These are phyloP conservation scores for Paracanthobrama guichenoti DNA, from an alignment of 2,113 vertebrate genomes.

Conservation along the genomic window DNA sequence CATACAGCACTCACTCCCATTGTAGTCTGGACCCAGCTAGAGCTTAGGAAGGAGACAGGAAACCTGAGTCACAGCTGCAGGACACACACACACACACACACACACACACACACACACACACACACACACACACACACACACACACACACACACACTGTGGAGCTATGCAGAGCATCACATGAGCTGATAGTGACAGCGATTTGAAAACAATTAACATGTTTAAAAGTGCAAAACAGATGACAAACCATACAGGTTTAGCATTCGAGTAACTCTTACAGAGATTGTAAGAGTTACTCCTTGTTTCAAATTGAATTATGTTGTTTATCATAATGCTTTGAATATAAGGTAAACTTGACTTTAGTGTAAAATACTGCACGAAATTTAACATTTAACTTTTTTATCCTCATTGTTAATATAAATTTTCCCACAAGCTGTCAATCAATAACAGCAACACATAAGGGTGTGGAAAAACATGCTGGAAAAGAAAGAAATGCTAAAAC, in stretches of 20 bases:
- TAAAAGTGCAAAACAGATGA: background rate
- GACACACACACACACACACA: slow-evolving; percentile 49
- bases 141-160: slow-evolving; percentile 20
- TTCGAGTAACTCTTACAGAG: background rate
- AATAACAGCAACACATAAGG: slow-evolving; percentile 1
- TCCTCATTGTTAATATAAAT: slow-evolving; percentile 1
- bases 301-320: background rate
- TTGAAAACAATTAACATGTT: slow-evolving; percentile 11
- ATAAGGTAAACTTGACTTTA: background rate
- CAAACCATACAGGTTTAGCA: background rate
- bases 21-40: slow-evolving; percentile 80
- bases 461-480: slow-evolving; percentile 41
- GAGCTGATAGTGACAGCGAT: slow-evolving; percentile 12
- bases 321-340: background rate
- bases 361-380: background rate
- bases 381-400: background rate
- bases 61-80: slow-evolving; percentile 85
- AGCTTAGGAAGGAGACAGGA: slow-evolving; percentile 96
- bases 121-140: background rate
- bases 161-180: slow-evolving; percentile 9
- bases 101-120: slow-evolving; percentile 22
- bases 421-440: slow-evolving; percentile 24
- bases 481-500: slow-evolving; percentile 33
- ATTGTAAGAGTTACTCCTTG: too few species aligned
- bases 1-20: slow-evolving; percentile 76